Base-by-base conservation (phyloP, 2,888 invertebrate genomes). In the Patella pellucida region DNA sequence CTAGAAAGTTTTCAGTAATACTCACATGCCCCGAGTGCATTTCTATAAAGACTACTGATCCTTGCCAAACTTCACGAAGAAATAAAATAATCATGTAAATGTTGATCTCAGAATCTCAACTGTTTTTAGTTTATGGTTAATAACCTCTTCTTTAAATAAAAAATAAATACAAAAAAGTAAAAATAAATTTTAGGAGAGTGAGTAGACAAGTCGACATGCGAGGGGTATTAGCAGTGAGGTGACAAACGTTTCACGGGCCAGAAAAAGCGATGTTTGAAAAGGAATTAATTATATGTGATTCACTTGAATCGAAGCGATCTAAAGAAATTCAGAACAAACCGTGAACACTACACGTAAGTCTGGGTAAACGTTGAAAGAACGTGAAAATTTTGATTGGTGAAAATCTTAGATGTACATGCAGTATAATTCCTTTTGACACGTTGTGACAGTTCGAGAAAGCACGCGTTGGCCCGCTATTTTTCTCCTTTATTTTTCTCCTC, bases 371-470 rank as follows among this genome's bases (percentile, higher is more conserved):
- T 23, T 23, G 23, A 14, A 19, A 19, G 62, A 23, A 62, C 62
- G 62, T 62, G 62, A 62, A 23, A 12, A 62, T 62, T 62, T 62
- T 62, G 19, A 62, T n/a, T 23, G 62, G 56, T 62, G 62, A 62
- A 62, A 23, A 23, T 62, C 23, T 62, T 14, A 19, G 62, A 62
- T 62, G 23, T 62, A 62, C 62, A 62, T 62, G 62, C 62, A 62
- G 62, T 23, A 23, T 62, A 62, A 62, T 62, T 62, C 62, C 62
- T 62, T 62, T 12, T 23, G 14, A 11, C 23, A 14, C 62, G 19
- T 62, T 12, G 62, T 62, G 62, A 23, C 62, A 62, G 62, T 9
- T 62, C 62, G 62, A 62, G 62, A 62, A 62, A 19, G 62, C 62
- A 62, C 62, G 62, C 62, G 23, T 62, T 62, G 62, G 12, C 62